Evolutionary conservation across 1,140 invertebrate species (phyloP), one percentile per base, ranked within the genome.

Genomic region (Procambarus clarkii): DNA sequence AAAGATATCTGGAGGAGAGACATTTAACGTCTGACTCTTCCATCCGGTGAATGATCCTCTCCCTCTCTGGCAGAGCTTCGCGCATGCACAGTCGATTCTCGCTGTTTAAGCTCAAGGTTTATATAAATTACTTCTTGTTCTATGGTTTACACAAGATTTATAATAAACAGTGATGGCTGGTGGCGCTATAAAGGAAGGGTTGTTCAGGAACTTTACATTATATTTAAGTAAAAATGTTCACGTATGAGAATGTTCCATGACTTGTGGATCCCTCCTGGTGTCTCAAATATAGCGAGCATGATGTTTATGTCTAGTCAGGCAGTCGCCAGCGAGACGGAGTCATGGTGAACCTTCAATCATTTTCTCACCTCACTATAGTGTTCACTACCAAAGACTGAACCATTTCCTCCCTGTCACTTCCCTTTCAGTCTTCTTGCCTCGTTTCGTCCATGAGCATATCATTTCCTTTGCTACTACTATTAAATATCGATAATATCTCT

Each of bases 91-190:
- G 74, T 76, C 74, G 45, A 44, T 69, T 48, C 69, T 76, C 84
- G 21, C 69, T 54, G 58, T 76, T 58, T 45, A 54, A 76, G 84
- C 84, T 86, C 84, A 86, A 86, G 81, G 34, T 69, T 69, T 48
- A n/a, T 79, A 79, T 79, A 79, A 79, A 34, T 79, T 9, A 79
- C 24, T 54, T 79, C 45, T 79, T 79, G 78, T 48, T 79, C 78
- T 48, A 48, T 79, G 45, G 50, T 79, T 79, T 79, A 50, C 45
- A 48, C 45, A 79, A 79, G 69, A 24, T 71, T 24, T 11, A 18
- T 79, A 46, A 79, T 18, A 46, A 79, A 54, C 78, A 79, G 78
- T 79, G n/a, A 48, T 79, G 78, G 78, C 78, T 50, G 50, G 48
- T 48, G 78, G 46, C 11, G 78, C 7, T 15, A 34, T 54, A 79